Evolutionary conservation across 2,113 vertebrate species (phyloP), one percentile per base, ranked within the genome.

Genomic region (Sialia sialis): DNA sequence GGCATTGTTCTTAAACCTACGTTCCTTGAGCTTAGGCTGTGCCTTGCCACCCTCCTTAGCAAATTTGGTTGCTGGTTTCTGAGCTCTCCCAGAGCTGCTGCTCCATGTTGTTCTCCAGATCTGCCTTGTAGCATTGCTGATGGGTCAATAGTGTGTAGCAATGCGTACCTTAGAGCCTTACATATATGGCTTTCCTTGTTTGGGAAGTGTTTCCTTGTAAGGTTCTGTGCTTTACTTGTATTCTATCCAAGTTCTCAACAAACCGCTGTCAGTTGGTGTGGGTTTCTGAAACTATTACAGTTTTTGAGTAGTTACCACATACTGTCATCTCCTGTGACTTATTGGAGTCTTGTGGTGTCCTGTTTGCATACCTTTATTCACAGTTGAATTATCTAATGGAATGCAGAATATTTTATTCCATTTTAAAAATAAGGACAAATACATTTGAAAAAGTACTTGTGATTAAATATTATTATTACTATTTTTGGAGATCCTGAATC

Each of bases 1-100:
- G 20, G 1, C 32, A 0, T 29, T 54, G 9, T n/a, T 60, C 15
- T 7, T 79, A 7, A 20, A 5, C 3, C 1, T 49, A 0, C 0
- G 0, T 8, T 63, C 8, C 7, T 55, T 18, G 14, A 29, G 13
- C 4, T 54, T 25, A 6, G 13, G 19, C 6, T 84, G 38, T 52
- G 9, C 9, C 4, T 73, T 62, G 2, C 41, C 0, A 17, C 41
- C 6, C 7, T 54, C 25, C 5, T 36, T 59, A 19, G 1, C 2
- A 11, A 34, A 6, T 39, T 29, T 36, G 16, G 8, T 22, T 43
- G 0, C 16, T 56, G 22, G 2, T 44, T 79, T 90, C 4, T 3
- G 18, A 0, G 9, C 10, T 5, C 8, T 34, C 16, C 8, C 1
- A 15, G 44, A 49, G 12, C 21, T 49, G 25, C 34, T 77, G n/a